Evolutionary conservation across 2,113 vertebrate species (phyloP).

Genomic region (Oreotrochilus melanogaster): DNA sequence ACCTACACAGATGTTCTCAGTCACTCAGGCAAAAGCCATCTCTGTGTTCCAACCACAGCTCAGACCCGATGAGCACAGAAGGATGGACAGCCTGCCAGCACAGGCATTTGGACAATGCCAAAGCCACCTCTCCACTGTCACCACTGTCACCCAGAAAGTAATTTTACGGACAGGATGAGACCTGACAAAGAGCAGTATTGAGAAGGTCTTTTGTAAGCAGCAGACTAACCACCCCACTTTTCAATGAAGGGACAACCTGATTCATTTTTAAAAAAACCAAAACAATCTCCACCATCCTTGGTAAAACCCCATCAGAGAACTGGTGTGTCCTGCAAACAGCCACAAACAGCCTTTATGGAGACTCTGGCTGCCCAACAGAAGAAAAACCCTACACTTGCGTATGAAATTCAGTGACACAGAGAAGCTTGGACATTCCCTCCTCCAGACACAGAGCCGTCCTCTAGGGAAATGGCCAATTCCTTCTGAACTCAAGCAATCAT

Average conservation of each 20-base stretch:
- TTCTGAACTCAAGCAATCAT: slow-evolving; percentile 31
- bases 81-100: neutral
- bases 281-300: neutral
- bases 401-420: neutral
- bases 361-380: neutral
- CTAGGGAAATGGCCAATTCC: neutral
- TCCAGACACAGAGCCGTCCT: neutral
- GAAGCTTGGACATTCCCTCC: neutral
- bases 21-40: neutral
- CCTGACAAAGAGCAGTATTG: neutral
- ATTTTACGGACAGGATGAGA: neutral
- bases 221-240: neutral
- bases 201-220: neutral
- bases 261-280: neutral
- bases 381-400: neutral
- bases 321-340: neutral
- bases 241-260: neutral
- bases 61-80: neutral
- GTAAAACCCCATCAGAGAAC: neutral
- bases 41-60: accelerated
- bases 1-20: neutral
- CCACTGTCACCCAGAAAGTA: neutral
- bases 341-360: neutral
- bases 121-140: neutral
- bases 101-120: neutral